Evolutionary conservation across 2,888 invertebrate genomes (phyloP).

Genomic region (Athetis lepigone): DNA sequence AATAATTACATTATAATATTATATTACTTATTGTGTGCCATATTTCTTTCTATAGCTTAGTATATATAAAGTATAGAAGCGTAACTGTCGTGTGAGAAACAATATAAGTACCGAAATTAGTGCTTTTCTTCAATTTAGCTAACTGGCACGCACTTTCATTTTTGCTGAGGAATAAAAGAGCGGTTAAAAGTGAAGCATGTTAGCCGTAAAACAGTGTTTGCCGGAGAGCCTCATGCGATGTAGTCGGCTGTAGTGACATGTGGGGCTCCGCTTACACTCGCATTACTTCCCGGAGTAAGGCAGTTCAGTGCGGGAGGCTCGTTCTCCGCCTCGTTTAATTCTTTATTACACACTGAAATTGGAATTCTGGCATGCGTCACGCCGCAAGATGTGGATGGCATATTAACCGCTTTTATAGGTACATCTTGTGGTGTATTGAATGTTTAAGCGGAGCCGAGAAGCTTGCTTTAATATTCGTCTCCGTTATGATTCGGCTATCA

Average conservation of each 20-base stretch:
- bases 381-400: conserved; percentile 55
- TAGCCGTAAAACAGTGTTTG: conserved; percentile 23
- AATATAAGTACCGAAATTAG: conserved; percentile 9
- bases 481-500: conserved; percentile 11
- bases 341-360: conserved; percentile 63
- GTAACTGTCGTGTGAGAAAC: not conserved
- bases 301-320: conserved; percentile 30
- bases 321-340: conserved; percentile 56
- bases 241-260: conserved; percentile 30
- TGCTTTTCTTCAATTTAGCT: conserved; percentile 10
- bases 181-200: conserved; percentile 19
- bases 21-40: conserved; percentile 15
- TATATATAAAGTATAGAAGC: too few relatives aligned
- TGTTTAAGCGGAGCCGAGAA: conserved; percentile 19
- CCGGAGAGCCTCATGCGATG: conserved; percentile 20
- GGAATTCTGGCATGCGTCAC: conserved; percentile 60
- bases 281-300: conserved; percentile 32
- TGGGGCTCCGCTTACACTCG: conserved; percentile 22
- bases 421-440: conserved; percentile 46
- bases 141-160: conserved; percentile 7
- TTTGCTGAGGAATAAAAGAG: not conserved
- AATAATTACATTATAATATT: conserved; percentile 32
- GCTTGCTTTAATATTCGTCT: conserved; percentile 34
- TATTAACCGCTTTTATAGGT: conserved; percentile 46
- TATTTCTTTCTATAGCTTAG: conserved; percentile 20